Conservation (phyloP, 2,888 invertebrate genomes). For the Platycheirus albimanus region DNA sequence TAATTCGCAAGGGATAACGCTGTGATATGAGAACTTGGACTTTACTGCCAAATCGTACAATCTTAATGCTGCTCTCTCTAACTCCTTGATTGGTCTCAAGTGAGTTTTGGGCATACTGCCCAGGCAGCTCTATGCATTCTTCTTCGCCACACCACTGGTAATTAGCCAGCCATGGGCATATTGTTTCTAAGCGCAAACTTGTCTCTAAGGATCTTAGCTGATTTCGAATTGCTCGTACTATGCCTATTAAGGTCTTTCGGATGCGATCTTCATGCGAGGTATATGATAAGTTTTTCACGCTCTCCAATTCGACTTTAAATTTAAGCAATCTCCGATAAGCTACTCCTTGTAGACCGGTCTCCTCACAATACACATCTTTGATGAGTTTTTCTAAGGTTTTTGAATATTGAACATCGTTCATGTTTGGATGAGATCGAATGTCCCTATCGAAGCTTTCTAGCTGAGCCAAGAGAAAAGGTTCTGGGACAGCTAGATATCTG, state of each 20-base stretch:
- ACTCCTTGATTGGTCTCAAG: slow-evolving; percentile 82
- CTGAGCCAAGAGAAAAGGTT: slow-evolving; percentile 44
- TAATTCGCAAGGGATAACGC: slow-evolving; percentile 86
- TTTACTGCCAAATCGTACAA: slow-evolving; percentile 85
- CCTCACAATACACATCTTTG: slow-evolving; percentile 47
- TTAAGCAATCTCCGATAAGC: slow-evolving; percentile 47
- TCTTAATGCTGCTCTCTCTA: slow-evolving; percentile 84
- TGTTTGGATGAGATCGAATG: slow-evolving; percentile 35
- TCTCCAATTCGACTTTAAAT: slow-evolving; percentile 34
- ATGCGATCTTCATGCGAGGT: slow-evolving; percentile 17
- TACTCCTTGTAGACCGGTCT: slow-evolving; percentile 50
- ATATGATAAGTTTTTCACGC: slow-evolving; percentile 15
- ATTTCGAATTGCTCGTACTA: slow-evolving; percentile 20
- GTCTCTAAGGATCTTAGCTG: slow-evolving; percentile 30
- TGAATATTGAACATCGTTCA: slow-evolving; percentile 19
- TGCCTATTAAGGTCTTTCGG: slow-evolving; percentile 21
- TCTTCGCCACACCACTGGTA: slow-evolving; percentile 77
- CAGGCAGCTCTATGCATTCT: slow-evolving; percentile 86
- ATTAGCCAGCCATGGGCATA: slow-evolving; percentile 75
- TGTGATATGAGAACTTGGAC: slow-evolving; percentile 85
- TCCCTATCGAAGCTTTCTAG: slow-evolving; percentile 53
- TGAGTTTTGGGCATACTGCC: slow-evolving; percentile 87
- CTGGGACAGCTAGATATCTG: slow-evolving; percentile 56
- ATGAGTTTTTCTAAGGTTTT: slow-evolving; percentile 23
- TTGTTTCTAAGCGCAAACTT: slow-evolving; percentile 54